phyloP scores from a whole-genome alignment of 2,113 vertebrate genomes.

The Oryzias woworae region DNA sequence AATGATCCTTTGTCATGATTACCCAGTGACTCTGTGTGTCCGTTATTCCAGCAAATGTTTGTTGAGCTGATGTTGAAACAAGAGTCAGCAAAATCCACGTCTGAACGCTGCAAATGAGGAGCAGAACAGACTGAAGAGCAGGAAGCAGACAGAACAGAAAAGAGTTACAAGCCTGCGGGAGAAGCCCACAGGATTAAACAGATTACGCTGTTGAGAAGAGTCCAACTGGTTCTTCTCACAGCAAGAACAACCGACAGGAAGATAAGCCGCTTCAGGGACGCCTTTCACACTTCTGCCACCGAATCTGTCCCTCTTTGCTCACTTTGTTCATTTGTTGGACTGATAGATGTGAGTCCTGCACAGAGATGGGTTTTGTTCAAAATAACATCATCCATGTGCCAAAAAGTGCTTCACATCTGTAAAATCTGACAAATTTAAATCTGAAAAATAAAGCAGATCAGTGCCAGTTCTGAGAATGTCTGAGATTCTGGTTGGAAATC shows the following conservation, averaged over 20 bases:
- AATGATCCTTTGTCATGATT: background rate
- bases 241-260: conserved; percentile 44
- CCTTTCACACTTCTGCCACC: conserved; percentile 14
- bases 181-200: conserved; percentile 37
- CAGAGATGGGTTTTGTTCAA: too few relatives aligned
- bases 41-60: conserved; percentile 6
- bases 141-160: conserved; percentile 26
- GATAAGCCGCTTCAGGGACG: conserved; percentile 19
- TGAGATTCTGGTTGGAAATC: background rate
- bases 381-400: too few relatives aligned
- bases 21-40: background rate
- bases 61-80: conserved; percentile 1
- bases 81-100: conserved; percentile 10
- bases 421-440: too few relatives aligned
- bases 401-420: too few relatives aligned
- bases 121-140: background rate
- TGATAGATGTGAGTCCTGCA: too few relatives aligned
- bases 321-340: background rate
- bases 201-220: conserved; percentile 43
- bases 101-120: background rate
- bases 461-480: background rate
- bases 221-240: conserved; percentile 45
- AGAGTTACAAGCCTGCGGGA: conserved; percentile 43
- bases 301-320: conserved; percentile 40
- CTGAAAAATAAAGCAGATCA: too few relatives aligned